These are phyloP conservation scores for Acronicta psi DNA, from an alignment of 2,888 invertebrate genomes.

Conservation along the genomic window DNA sequence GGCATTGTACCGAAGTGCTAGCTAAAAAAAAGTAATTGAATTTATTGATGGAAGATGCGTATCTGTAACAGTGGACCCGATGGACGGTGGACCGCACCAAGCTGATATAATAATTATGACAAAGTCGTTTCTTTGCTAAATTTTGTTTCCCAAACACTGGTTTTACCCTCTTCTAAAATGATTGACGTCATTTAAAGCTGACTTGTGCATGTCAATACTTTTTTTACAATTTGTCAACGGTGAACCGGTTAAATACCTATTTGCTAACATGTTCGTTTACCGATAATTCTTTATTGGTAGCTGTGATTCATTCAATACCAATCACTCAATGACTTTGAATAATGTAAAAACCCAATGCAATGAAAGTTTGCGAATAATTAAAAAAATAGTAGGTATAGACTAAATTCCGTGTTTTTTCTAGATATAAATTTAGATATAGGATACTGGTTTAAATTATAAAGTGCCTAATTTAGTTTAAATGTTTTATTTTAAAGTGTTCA, in stretches of 20 bases:
- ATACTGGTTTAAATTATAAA: too few species aligned
- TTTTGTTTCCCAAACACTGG: too few species aligned
- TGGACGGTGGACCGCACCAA: too few species aligned
- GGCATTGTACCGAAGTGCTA: too few species aligned
- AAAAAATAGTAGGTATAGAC: neutral
- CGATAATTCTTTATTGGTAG: slow-evolving; percentile 16
- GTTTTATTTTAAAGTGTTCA: too few species aligned
- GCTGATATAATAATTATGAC: too few species aligned
- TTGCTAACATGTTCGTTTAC: slow-evolving; percentile 2
- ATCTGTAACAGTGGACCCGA: too few species aligned
- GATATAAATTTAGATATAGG: too few species aligned
- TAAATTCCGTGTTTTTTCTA: neutral
- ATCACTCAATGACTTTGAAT: slow-evolving; percentile 20
- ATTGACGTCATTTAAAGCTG: slow-evolving; percentile 13
- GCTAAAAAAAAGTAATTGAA: too few species aligned
- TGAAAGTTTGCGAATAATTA: slow-evolving; percentile 11
- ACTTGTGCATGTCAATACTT: neutral
- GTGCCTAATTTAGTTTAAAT: too few species aligned
- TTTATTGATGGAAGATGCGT: too few species aligned
- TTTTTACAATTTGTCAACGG: neutral
- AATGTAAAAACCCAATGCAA: slow-evolving; percentile 20
- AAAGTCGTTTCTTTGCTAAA: too few species aligned
- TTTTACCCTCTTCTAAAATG: neutral
- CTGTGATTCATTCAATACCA: slow-evolving; percentile 20
- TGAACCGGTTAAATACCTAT: slow-evolving; percentile 8